Evolutionary conservation across 2,888 invertebrate species (phyloP).

Genomic region (Limnephilus marmoratus): DNA sequence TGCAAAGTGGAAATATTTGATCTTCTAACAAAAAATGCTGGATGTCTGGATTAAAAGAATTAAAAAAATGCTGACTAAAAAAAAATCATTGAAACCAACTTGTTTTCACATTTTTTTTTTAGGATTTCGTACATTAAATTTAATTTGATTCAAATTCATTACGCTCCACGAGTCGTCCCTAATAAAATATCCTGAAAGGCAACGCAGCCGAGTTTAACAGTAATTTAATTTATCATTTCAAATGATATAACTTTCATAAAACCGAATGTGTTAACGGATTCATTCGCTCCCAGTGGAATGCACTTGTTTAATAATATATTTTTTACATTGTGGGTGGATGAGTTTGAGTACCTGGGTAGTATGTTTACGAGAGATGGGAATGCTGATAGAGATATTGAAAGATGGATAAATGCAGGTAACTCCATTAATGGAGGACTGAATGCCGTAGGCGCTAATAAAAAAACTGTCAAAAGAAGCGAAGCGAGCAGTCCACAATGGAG

Average conservation of each 20-base stretch:
- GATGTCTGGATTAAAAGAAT: neutral
- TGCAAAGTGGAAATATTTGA: neutral
- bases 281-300: neutral
- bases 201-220: neutral
- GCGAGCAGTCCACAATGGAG: too few species aligned
- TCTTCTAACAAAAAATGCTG: neutral
- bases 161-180: neutral
- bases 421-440: too few species aligned
- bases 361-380: too few species aligned
- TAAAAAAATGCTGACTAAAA: neutral
- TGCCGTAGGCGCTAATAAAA: too few species aligned
- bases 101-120: neutral
- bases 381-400: too few species aligned
- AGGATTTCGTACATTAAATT: neutral
- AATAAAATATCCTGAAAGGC: neutral
- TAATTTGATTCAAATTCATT: neutral
- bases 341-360: too few species aligned
- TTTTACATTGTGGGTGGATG: too few species aligned
- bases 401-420: too few species aligned
- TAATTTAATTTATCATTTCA: conserved; percentile 14
- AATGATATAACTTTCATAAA: conserved; percentile 17
- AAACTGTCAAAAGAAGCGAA: too few species aligned
- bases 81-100: too few species aligned
- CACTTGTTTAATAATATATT: neutral
- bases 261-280: neutral